These are phyloP conservation scores for Meiosimyza platycephala DNA, from an alignment of 2,888 invertebrate species.

Conservation along the genomic window DNA sequence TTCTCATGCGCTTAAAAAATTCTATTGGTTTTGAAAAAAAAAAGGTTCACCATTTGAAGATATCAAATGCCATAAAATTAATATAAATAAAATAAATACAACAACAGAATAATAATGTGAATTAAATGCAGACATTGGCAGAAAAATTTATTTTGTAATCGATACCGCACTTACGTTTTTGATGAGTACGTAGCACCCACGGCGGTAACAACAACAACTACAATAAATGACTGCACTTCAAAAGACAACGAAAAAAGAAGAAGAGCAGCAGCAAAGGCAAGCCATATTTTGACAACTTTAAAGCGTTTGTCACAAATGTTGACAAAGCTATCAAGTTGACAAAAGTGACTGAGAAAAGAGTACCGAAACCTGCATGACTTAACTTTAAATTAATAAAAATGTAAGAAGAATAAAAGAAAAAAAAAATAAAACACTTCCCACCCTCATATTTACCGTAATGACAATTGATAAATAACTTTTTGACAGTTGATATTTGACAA, in stretches of 20 bases:
- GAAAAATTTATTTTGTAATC: no score
- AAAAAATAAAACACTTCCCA: not conserved
- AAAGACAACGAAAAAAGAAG: constrained; percentile 8
- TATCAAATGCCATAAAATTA: no score
- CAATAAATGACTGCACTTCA: not conserved
- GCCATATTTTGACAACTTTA: constrained; percentile 1
- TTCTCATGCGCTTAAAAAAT: no score
- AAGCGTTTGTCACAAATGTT: constrained; percentile 1
- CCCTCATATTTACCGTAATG: not conserved
- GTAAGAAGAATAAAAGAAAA: no score
- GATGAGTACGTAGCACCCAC: no score
- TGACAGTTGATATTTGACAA: not conserved
- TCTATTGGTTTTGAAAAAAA: no score
- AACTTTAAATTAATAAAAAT: not conserved
- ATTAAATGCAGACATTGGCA: no score
- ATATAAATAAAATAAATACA: no score
- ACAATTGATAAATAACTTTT: not conserved
- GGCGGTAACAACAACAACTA: not conserved
- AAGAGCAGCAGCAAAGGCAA: not conserved
- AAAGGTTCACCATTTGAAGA: no score
- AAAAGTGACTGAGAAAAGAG: not conserved
- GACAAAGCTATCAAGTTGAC: not conserved
- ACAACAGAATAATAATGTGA: no score
- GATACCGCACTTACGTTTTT: no score
- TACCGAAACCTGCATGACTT: constrained; percentile 14